Conservation (phyloP, 2,888 invertebrate genomes). For the Drosophila dives region DNA sequence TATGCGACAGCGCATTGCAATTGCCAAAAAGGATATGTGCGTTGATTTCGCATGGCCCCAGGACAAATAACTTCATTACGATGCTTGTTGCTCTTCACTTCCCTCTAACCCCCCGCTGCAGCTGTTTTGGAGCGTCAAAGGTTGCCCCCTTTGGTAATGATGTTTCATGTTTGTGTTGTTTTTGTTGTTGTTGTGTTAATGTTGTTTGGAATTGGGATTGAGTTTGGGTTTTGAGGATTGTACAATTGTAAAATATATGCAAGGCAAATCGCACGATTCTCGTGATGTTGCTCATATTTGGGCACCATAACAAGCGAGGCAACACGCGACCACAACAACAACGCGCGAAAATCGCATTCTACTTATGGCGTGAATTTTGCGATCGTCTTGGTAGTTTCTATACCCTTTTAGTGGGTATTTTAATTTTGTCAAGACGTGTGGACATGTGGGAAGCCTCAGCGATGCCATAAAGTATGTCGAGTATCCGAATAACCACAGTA, state of each 20-base stretch:
- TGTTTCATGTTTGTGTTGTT: constrained; percentile 62
- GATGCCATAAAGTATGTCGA: not conserved
- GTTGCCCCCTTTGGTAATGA: constrained; percentile 65
- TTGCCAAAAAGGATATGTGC: constrained; percentile 81
- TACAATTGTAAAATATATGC: constrained; percentile 80
- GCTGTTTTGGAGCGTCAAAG: constrained; percentile 17
- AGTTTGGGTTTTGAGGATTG: constrained; percentile 54
- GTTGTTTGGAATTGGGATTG: constrained; percentile 49
- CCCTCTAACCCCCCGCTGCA: not conserved
- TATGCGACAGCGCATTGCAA: constrained; percentile 79
- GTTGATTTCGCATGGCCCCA: constrained; percentile 79
- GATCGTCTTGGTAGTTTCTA: constrained; percentile 55
- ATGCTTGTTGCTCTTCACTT: constrained; percentile 23
- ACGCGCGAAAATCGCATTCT: constrained; percentile 79
- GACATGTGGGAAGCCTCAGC: not conserved
- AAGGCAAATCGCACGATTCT: constrained; percentile 83
- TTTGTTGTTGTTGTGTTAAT: constrained; percentile 18
- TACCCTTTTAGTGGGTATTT: not conserved
- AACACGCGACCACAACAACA: constrained; percentile 70
- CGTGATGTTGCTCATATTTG: constrained; percentile 84
- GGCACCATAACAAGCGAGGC: constrained; percentile 79
- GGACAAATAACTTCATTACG: constrained; percentile 80
- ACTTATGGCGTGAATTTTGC: constrained; percentile 80
- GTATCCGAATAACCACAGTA: not conserved
- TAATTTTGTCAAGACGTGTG: not conserved